Evolutionary conservation across 2,113 vertebrate genomes (phyloP), one percentile per base, ranked within the genome.

Genomic region (Otis tarda): DNA sequence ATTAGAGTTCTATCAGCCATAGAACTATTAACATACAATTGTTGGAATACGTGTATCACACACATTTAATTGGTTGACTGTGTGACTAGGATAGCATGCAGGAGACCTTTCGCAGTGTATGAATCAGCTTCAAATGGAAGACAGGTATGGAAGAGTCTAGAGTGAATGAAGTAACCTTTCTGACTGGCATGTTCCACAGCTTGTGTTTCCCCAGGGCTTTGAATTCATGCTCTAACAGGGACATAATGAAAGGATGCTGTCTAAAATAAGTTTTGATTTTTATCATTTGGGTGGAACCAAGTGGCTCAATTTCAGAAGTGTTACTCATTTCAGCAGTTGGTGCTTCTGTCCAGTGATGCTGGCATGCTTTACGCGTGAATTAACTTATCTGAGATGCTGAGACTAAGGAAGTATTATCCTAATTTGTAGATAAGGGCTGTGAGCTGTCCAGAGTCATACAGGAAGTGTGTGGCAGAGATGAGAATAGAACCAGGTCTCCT

Each of bases 191-290:
- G 63, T 93, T 95, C 67, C 95, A 67, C 65, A 91, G 85, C 84
- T 47, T 59, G 8, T 90, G 25, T 82, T 94, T 82, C 85, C 87
- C 85, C 82, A 30, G 67, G 95, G 93, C 89, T 93, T 78, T 78
- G 75, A 83, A 90, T 96, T 96, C 95, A 83, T 94, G 94, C 82
- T 89, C 57, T 55, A 93, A 96, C 93, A 93, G 64, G 88, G 94
- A 74, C 9, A 30, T 86, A 90, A 94, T 87, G 82, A 89, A 83
- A 93, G 59, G 90, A 85, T 95, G 83, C 61, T 71, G 87, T 91
- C 93, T 93, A 39, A 95, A 90, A 91, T 55, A 90, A 12, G 0
- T 68, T 91, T 81, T 56, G 70, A 83, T 91, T 94, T 90, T 91
- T 94, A 91, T 97, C 87, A 20, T 81, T 77, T 83, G 95, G 96